phyloP scores from a whole-genome alignment of 1,140 invertebrate species.

The Maconellicoccus hirsutus region DNA sequence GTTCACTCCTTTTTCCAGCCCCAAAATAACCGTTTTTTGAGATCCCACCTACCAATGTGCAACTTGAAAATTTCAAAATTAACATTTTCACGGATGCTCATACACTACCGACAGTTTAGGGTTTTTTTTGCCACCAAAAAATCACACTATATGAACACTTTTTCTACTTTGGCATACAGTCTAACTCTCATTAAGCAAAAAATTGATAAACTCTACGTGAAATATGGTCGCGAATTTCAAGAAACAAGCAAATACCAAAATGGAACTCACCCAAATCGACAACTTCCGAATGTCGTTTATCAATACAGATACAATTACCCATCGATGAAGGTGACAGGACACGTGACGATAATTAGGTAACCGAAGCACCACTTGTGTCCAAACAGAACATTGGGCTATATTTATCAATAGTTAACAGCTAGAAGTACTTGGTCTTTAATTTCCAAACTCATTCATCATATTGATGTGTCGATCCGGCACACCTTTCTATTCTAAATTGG shows the following conservation, averaged over 20 bases:
- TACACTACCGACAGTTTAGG: too few relatives aligned
- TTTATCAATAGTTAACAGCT: not conserved
- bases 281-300: constrained; percentile 8
- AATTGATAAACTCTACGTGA: too few relatives aligned
- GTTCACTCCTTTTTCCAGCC: too few relatives aligned
- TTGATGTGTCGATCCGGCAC: not conserved
- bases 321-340: not conserved
- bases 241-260: not conserved
- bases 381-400: not conserved
- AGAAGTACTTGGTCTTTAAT: not conserved
- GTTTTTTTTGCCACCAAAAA: too few relatives aligned
- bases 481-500: not conserved
- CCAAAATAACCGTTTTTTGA: too few relatives aligned
- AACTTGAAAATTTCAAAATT: too few relatives aligned
- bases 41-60: too few relatives aligned
- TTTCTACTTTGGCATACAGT: too few relatives aligned
- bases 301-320: not conserved
- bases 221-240: too few relatives aligned
- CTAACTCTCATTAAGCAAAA: too few relatives aligned
- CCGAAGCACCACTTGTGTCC: not conserved
- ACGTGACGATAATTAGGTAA: constrained; percentile 8
- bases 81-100: too few relatives aligned
- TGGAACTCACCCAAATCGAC: not conserved
- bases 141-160: too few relatives aligned
- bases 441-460: not conserved